These are phyloP conservation scores for Cheumatopsyche charites DNA, from an alignment of 1,140 invertebrate species.

Conservation along the genomic window DNA sequence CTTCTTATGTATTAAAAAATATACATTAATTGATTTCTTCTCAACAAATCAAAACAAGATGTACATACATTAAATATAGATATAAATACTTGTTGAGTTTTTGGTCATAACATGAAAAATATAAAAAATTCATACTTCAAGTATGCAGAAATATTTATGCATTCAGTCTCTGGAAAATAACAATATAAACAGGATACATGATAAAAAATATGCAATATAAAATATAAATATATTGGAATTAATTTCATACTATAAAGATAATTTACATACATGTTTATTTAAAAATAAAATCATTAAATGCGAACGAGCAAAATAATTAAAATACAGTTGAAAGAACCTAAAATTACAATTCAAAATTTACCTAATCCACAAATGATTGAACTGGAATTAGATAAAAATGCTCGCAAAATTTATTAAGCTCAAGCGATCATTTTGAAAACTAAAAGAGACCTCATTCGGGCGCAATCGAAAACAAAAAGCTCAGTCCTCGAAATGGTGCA, in stretches of 20 bases:
- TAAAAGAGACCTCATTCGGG: too few species aligned
- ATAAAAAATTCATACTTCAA: too few species aligned
- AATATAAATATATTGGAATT: conserved; percentile 25
- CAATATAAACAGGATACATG: too few species aligned
- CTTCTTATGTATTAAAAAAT: conserved; percentile 1
- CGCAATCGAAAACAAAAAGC: too few species aligned
- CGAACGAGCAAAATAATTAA: background rate
- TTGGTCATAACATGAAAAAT: conserved; percentile 22
- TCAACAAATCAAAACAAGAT: background rate
- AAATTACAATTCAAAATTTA: background rate
- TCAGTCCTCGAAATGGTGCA: conserved; percentile 56
- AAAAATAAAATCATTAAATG: background rate
- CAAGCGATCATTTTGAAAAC: too few species aligned
- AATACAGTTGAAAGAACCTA: background rate
- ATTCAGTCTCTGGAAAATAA: background rate
- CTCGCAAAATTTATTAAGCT: too few species aligned
- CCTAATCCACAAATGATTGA: background rate
- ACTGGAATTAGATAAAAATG: too few species aligned
- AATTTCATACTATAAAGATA: conserved; percentile 1
- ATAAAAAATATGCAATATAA: background rate
- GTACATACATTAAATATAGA: background rate
- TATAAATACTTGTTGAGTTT: conserved; percentile 1
- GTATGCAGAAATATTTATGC: conserved; percentile 2
- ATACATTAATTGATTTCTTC: background rate
- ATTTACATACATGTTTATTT: background rate